Conservation (phyloP, 2,113 vertebrate genomes). For the Mirounga angustirostris region DNA sequence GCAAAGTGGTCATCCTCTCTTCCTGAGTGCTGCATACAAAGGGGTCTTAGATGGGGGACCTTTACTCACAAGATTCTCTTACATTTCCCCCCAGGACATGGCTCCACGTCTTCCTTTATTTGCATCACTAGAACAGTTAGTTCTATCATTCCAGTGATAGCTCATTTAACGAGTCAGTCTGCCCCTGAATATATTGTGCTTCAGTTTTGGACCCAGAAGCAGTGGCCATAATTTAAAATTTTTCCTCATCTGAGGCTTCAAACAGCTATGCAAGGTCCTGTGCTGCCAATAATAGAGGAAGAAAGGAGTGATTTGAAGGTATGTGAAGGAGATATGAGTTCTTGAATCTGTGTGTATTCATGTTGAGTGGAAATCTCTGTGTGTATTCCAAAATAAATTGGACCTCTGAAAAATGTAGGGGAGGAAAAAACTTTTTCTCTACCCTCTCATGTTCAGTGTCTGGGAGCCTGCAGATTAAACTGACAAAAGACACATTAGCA, state of each 20-base stretch:
- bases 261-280: background rate
- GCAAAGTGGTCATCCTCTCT: background rate
- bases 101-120: background rate
- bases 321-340: background rate
- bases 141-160: background rate
- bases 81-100: background rate
- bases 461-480: background rate
- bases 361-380: background rate
- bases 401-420: background rate
- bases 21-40: background rate
- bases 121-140: background rate
- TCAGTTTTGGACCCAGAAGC: background rate
- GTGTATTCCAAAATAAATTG: background rate
- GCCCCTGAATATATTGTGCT: background rate
- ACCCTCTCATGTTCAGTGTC: background rate
- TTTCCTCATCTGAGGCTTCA: background rate
- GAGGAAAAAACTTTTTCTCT: background rate
- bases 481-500: background rate
- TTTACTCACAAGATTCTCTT: background rate
- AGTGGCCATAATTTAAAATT: background rate
- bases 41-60: background rate
- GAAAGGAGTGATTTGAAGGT: background rate
- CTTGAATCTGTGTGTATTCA: background rate
- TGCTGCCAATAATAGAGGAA: background rate
- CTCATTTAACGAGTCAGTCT: background rate